Percentiles rank a stretch among this genome's conserved stretches.
These are phyloP conservation scores for Drosophila micromelanica DNA, from an alignment of 1,140 invertebrate genomes.

Conservation along the genomic window DNA sequence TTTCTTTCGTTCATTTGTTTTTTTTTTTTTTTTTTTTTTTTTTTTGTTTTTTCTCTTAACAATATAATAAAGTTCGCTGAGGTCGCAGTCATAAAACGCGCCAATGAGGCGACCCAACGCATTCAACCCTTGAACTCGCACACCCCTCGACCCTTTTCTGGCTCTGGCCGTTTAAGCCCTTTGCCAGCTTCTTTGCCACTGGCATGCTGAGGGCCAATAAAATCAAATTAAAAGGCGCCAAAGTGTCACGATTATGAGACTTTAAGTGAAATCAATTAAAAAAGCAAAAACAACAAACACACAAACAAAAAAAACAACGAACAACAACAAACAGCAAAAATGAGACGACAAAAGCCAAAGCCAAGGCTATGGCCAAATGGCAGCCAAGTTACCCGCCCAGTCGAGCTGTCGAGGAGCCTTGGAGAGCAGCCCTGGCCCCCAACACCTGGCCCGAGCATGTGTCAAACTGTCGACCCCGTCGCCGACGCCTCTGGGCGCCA, in stretches of 20 bases:
- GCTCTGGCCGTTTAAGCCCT: background rate
- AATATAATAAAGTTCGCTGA: constrained; percentile 70
- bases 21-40: too few species aligned
- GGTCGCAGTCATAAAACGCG: constrained; percentile 72
- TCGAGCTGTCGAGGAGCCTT: background rate
- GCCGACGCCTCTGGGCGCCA: constrained; percentile 37
- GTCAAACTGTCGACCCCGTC: constrained; percentile 60
- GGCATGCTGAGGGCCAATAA: constrained; percentile 77
- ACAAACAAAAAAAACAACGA: constrained; percentile 16
- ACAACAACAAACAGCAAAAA: constrained; percentile 17
- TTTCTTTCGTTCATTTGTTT: too few species aligned
- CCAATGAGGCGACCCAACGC: constrained; percentile 73
- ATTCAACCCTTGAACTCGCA: constrained; percentile 8
- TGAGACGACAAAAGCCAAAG: constrained; percentile 41
- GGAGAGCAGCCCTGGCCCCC: background rate
- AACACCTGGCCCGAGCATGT: constrained; percentile 47
- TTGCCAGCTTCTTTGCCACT: constrained; percentile 10
- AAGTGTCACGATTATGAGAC: constrained; percentile 82
- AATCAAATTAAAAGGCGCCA: constrained; percentile 83
- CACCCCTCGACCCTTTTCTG: background rate
- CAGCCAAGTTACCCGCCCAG: background rate
- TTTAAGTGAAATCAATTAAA: constrained; percentile 82
- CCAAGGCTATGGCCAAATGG: constrained; percentile 10
- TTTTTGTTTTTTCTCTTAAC: too few species aligned
- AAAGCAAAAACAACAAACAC: constrained; percentile 25